These are phyloP conservation scores for Apodemia duryi DNA, from an alignment of 2,888 invertebrate species.

Conservation along the genomic window DNA sequence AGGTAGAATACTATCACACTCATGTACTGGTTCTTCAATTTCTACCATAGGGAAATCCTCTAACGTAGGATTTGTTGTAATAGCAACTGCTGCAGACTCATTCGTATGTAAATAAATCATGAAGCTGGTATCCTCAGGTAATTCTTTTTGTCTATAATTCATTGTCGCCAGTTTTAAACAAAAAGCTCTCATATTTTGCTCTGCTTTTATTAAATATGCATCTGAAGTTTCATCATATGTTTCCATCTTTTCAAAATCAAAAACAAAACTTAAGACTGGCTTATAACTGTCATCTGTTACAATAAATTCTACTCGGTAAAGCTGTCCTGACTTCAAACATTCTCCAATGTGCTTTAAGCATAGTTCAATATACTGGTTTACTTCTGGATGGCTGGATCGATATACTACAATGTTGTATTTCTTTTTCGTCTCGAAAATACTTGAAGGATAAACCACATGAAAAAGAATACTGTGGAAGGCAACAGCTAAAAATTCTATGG, in stretches of 20 bases:
- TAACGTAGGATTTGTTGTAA: constrained; percentile 74
- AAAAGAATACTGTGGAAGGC: constrained; percentile 82
- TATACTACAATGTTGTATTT: constrained; percentile 82
- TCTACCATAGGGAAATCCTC: constrained; percentile 67
- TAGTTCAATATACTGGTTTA: constrained; percentile 81
- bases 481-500: constrained; percentile 83
- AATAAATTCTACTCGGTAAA: constrained; percentile 74
- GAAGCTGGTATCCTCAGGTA: constrained; percentile 79
- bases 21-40: constrained; percentile 40
- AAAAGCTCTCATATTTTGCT: constrained; percentile 81
- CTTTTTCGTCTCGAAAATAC: constrained; percentile 80
- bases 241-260: constrained; percentile 50
- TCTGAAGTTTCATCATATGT: constrained; percentile 62
- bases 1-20: constrained; percentile 50
- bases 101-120: constrained; percentile 80
- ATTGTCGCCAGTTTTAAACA: constrained; percentile 78
- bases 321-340: constrained; percentile 67
- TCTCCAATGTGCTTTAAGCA: constrained; percentile 71
- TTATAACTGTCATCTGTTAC: constrained; percentile 51
- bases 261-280: constrained; percentile 53
- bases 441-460: constrained; percentile 80
- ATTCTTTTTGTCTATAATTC: constrained; percentile 60
- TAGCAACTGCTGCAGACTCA: constrained; percentile 76
- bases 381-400: constrained; percentile 81
- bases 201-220: constrained; percentile 80